Evolutionary conservation across 1,140 invertebrate genomes (phyloP), one percentile per base, ranked within the genome.

Genomic region (Drosophila asahinai): DNA sequence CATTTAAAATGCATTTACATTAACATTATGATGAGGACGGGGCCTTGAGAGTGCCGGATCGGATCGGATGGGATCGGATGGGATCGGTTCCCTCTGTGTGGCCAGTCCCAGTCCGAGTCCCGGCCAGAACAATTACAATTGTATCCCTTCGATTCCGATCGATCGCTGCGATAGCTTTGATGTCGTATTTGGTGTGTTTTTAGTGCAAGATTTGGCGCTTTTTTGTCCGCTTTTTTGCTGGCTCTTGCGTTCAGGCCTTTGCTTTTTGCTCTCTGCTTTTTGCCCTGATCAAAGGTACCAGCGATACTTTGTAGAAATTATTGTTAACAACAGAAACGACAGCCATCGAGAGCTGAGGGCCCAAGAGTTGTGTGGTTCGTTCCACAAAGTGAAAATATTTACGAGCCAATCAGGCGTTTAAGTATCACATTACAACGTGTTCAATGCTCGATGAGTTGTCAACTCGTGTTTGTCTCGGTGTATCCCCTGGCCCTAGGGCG

Each of bases 351-450:
- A 15, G 54, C 33, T 38, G 33, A 33, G n/a, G 30, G 62, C 25
- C 70, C 55, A 25, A 61, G 70, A 62, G 33, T 74, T 68, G 78
- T 71, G 52, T 25, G 54, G 54, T 40, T 57, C 54, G 54, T 40
- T 57, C 36, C 68, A 77, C 83, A 91, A 82, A 86, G 84, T 91
- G 80, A 91, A 89, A 89, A 92, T 91, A 92, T 92, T 92, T 92
- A 92, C 91, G 91, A 92, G 87, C 91, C 87, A 91, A 92, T 92
- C 91, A 92, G 87, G 87, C 87, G 89, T 91, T 90, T 92, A 92
- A 92, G 91, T 92, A 92, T 92, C 91, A 87, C 82, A 92, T 92
- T 92, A 92, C 91, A 92, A 87, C 91, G 81, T 92, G 91, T 92
- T 91, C 87, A 92, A 92, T 92, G 84, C 86, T 92, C 91, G 91